phyloP scores from a whole-genome alignment of 2,113 vertebrate genomes.

The Halcyon malimbica region DNA sequence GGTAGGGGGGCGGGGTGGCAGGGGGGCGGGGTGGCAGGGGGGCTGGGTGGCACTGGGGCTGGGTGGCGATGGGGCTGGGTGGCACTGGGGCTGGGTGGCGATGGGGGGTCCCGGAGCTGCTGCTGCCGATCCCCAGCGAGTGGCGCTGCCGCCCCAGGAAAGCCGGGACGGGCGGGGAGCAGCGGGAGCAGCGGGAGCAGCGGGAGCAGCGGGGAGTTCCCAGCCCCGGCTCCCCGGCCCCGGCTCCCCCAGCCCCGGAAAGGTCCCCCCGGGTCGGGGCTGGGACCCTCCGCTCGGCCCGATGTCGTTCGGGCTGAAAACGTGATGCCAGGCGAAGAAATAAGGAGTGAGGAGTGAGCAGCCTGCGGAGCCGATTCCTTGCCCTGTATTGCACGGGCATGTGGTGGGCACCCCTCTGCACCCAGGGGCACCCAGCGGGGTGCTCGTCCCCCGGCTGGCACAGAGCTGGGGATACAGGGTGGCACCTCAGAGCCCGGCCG shows the following conservation, averaged over 20 bases:
- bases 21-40: no score
- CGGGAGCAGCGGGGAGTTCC: no score
- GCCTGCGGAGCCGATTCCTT: fast-evolving
- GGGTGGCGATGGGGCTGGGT: not conserved
- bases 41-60: no score
- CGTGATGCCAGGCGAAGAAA: not conserved
- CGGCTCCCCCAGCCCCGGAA: no score
- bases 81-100: not conserved
- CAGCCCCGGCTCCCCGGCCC: no score
- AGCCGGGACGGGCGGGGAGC: no score
- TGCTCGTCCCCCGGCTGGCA: not conserved
- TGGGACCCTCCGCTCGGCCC: not conserved
- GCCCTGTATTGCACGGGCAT: fast-evolving
- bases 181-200: no score
- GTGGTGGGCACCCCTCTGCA: not conserved
- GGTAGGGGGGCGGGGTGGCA: no score
- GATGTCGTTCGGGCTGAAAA: not conserved
- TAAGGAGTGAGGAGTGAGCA: not conserved
- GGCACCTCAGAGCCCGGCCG: not conserved
- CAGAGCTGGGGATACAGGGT: not conserved
- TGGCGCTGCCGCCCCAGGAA: not conserved
- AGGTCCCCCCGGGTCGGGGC: not conserved
- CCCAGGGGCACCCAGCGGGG: not conserved
- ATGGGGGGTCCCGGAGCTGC: not conserved
- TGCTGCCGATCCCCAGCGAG: not conserved